phyloP scores from a whole-genome alignment of 2,888 invertebrate genomes.

The Alitta virens region DNA sequence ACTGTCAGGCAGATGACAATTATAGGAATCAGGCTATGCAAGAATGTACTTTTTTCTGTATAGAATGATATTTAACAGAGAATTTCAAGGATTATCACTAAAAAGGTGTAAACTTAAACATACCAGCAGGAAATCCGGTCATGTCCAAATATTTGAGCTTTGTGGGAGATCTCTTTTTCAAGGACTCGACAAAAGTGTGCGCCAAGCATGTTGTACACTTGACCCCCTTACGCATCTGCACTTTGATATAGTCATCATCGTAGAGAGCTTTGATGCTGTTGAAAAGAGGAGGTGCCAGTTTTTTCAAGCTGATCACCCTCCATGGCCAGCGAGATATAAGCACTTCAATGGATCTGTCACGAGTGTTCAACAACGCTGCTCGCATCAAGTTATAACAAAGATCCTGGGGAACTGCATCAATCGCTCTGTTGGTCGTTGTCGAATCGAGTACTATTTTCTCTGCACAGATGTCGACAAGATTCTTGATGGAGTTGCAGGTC shows the following conservation, averaged over 20 bases:
- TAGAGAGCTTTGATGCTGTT: constrained; percentile 38
- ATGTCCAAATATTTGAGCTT: constrained; percentile 46
- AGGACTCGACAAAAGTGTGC: constrained; percentile 47
- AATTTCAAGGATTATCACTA: no score
- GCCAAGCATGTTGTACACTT: constrained; percentile 49
- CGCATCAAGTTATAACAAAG: constrained; percentile 39
- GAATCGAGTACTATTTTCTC: constrained; percentile 42
- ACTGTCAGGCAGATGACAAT: no score
- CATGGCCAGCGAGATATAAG: constrained; percentile 45
- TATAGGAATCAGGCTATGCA: no score
- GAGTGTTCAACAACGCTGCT: constrained; percentile 40
- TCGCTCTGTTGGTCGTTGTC: constrained; percentile 32
- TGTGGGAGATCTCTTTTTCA: constrained; percentile 39
- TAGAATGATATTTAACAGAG: no score
- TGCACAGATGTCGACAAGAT: constrained; percentile 40
- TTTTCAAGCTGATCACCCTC: constrained; percentile 35
- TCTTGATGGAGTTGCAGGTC: constrained; percentile 20
- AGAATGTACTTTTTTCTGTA: no score
- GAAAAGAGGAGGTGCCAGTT: constrained; percentile 44
- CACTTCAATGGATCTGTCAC: constrained; percentile 45
- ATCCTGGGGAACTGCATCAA: constrained; percentile 35
- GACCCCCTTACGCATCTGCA: constrained; percentile 39
- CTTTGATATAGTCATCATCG: constrained; percentile 33
- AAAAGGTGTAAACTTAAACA: no score
- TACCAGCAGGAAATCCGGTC: constrained; percentile 51